Evolutionary conservation across 2,888 invertebrate species (phyloP), one percentile per base, ranked within the genome.

Genomic region (Coelopa pilipes): DNA sequence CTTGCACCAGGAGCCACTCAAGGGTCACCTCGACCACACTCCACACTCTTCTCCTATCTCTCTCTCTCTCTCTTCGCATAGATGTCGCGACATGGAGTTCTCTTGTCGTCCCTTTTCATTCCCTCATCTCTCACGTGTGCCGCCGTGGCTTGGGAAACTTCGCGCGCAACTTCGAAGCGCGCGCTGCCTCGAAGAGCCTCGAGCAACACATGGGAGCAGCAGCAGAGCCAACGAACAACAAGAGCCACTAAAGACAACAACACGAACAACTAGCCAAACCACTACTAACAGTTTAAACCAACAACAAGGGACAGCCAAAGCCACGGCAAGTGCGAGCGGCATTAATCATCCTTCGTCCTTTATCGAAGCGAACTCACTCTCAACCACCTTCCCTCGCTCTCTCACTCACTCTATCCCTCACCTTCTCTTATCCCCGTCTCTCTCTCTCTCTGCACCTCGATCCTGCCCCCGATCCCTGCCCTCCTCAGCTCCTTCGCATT

Each of bases 341-440:
- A 65, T 65, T 65, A 82, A 83, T 80, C 82, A 82, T 82, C 82
- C 82, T 82, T 83, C 83, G 80, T 82, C 70, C 70, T 74, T 65
- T 59, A 57, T 60, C 68, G 62, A 53, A n/a, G 34, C 7, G 34
- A 34, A 34, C 34, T 34, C 2, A 4, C 34, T 34, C 34, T 4
- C 34, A 34, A 34, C 34, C 7, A 34, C 34, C 34, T 34, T 7
- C 7, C 7, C 2, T 34, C 2, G 4, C 34, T 34, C 34, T 34
- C 34, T 34, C 34, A 4, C 4, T 34, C 34, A 34, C 34, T 7
- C 57, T 21, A n/a, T n/a, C 13, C 57, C 5, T 21, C 57, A 21
- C 57, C n/a, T n/a, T n/a, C n/a, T n/a, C n/a, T n/a, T 21, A n/a
- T n/a, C 13, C 57, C 5, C 10, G 19, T 10, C 57, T 66, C 49